A percentile compares a stretch with the other conserved stretches of the same genome.
Evolutionary conservation across 1,140 invertebrate species (phyloP).

Genomic region (Sweltsa coloradensis): DNA sequence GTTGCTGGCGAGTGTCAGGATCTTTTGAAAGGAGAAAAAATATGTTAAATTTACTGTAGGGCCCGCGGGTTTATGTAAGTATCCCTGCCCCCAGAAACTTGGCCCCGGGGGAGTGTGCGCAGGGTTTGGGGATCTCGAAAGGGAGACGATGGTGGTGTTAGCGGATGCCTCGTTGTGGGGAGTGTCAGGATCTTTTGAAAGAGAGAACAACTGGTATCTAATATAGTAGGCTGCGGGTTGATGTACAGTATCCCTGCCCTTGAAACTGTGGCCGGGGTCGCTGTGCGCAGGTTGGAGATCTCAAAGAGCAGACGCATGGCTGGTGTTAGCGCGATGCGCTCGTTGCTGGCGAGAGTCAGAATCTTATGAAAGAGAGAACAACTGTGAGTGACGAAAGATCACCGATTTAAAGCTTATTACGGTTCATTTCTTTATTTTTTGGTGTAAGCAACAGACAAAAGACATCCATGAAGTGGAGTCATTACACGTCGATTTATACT

Average conservation of each 20-base stretch:
- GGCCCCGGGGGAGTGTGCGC: conserved; percentile 92
- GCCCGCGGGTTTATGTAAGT: conserved; percentile 77
- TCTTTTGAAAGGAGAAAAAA: conserved; percentile 23
- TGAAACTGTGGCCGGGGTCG: conserved; percentile 95
- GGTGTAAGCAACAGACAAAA: no score
- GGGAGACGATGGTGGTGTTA: conserved; percentile 80
- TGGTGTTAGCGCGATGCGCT: conserved; percentile 85
- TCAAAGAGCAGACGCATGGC: conserved; percentile 91
- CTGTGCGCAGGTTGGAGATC: conserved; percentile 87
- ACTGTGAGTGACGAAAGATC: no score
- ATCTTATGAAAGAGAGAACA: conserved; percentile 40
- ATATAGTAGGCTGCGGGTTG: no score
- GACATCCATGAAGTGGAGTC: no score
- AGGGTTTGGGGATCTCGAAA: conserved; percentile 92
- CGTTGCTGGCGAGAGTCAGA: conserved; percentile 89
- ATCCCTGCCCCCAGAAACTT: conserved; percentile 93
- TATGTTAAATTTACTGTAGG: not conserved
- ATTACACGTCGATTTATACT: no score
- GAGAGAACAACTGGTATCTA: no score
- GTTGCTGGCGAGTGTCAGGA: conserved; percentile 90
- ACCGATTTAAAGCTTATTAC: no score
- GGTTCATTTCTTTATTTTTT: no score
- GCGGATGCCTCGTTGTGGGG: conserved; percentile 91
- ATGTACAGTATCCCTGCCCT: conserved; percentile 88
- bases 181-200: conserved; percentile 63